These are phyloP conservation scores for Branchellion lobata DNA, from an alignment of 2,888 invertebrate species.

Conservation along the genomic window DNA sequence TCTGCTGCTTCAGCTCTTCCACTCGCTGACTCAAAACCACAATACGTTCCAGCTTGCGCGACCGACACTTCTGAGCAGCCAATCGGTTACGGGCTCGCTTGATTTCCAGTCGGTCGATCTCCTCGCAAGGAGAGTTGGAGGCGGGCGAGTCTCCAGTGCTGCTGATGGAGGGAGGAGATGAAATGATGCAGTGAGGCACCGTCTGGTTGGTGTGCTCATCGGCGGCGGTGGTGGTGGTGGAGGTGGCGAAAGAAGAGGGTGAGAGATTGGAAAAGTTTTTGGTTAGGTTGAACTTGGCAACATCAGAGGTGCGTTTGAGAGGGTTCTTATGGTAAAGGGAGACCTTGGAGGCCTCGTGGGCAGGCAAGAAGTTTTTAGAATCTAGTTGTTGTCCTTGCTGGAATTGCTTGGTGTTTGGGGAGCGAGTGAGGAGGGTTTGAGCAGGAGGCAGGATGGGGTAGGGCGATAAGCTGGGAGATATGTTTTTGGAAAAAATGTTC, in stretches of 20 bases:
- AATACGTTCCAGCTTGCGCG: constrained; percentile 91
- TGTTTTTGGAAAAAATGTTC: constrained; percentile 12
- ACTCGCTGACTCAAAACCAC: constrained; percentile 91
- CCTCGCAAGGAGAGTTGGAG: constrained; percentile 92
- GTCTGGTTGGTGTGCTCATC: constrained; percentile 67
- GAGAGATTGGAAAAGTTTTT: not conserved
- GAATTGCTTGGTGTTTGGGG: not conserved
- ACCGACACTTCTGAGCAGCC: constrained; percentile 94
- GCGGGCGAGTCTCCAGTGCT: constrained; percentile 65
- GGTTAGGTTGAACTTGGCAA: not conserved
- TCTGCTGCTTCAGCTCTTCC: constrained; percentile 83
- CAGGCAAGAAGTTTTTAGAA: not conserved
- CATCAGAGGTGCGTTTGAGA: not conserved
- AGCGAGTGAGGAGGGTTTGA: constrained; percentile 35
- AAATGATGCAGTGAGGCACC: constrained; percentile 69
- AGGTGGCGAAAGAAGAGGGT: not conserved
- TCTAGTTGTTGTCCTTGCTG: not conserved
- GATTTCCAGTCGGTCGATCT: constrained; percentile 89
- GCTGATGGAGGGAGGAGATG: constrained; percentile 52
- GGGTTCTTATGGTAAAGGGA: not conserved
- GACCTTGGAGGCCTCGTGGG: not conserved
- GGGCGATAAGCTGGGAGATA: not conserved
- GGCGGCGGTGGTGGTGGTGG: not conserved
- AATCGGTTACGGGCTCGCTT: constrained; percentile 92
- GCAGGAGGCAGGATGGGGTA: constrained; percentile 25